Evolutionary conservation across 1,140 invertebrate genomes (phyloP).

Genomic region (Eulimnadia texana): DNA sequence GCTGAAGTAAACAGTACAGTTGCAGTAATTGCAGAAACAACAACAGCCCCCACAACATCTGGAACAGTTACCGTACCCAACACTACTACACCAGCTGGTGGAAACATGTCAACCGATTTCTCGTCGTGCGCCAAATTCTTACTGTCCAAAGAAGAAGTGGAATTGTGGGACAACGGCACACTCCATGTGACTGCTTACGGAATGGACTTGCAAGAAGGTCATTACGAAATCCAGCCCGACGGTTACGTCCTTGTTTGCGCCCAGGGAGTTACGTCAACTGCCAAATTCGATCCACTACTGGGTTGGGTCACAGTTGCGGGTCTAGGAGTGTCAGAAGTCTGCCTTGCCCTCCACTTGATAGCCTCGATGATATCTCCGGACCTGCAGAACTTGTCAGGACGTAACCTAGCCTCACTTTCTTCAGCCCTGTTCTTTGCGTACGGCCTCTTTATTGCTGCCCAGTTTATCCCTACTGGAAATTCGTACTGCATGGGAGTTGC

Average conservation of each 20-base stretch:
- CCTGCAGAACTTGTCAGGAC: conserved; percentile 36
- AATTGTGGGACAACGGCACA: conserved; percentile 26
- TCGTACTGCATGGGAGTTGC: conserved; percentile 29
- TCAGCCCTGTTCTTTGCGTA: conserved; percentile 34
- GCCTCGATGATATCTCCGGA: conserved; percentile 33
- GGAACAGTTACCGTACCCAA: not conserved
- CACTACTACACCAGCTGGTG: not conserved
- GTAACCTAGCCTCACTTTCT: conserved; percentile 36
- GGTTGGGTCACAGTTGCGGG: conserved; percentile 33
- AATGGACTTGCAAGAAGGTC: conserved; percentile 24
- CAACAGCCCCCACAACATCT: not conserved
- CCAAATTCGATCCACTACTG: conserved; percentile 31
- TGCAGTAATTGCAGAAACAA: too few relatives aligned
- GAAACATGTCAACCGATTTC: not conserved
- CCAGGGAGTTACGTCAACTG: conserved; percentile 12
- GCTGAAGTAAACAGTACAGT: too few relatives aligned
- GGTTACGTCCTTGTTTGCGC: conserved; percentile 24
- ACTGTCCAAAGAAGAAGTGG: conserved; percentile 30
- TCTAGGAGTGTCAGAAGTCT: conserved; percentile 34
- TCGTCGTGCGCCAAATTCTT: conserved; percentile 30
- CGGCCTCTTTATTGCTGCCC: conserved; percentile 31
- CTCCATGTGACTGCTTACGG: conserved; percentile 30
- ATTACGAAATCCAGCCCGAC: conserved; percentile 25
- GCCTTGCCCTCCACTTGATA: conserved; percentile 33
- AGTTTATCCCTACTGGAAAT: conserved; percentile 23